These are phyloP conservation scores for Liopterus haemorrhoidalis DNA, from an alignment of 2,888 invertebrate genomes.

Conservation along the genomic window DNA sequence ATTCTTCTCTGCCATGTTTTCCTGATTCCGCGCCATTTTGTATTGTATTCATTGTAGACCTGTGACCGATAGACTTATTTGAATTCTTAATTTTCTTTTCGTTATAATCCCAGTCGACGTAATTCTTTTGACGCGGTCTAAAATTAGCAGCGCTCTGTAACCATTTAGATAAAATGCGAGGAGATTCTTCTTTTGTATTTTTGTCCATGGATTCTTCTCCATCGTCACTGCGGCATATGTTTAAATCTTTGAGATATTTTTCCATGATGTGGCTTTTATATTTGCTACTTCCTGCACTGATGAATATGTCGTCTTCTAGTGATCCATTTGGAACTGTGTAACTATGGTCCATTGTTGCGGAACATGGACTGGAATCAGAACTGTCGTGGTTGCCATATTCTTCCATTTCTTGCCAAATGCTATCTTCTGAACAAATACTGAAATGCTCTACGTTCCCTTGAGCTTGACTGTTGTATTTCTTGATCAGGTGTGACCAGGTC, in stretches of 20 bases:
- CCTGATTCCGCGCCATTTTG: slow-evolving; percentile 27
- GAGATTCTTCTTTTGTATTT: slow-evolving; percentile 24
- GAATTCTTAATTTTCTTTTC: slow-evolving; percentile 29
- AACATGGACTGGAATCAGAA: background rate
- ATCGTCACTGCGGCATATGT: no score
- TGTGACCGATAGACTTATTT: slow-evolving; percentile 7
- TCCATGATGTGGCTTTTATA: slow-evolving; percentile 58
- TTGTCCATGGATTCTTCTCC: slow-evolving; percentile 6
- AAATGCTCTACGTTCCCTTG: slow-evolving; percentile 75
- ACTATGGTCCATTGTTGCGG: slow-evolving; percentile 38
- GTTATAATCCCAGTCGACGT: slow-evolving; percentile 56
- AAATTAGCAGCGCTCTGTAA: slow-evolving; percentile 69
- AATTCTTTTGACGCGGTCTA: slow-evolving; percentile 65
- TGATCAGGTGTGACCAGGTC: slow-evolving; percentile 69
- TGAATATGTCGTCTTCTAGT: slow-evolving; percentile 23
- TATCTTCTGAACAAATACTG: slow-evolving; percentile 71
- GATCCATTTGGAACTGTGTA: slow-evolving; percentile 34
- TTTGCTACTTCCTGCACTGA: slow-evolving; percentile 40
- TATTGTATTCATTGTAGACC: slow-evolving; percentile 28
- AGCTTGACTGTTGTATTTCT: slow-evolving; percentile 66
- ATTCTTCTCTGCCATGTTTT: slow-evolving; percentile 62
- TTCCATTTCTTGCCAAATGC: slow-evolving; percentile 70
- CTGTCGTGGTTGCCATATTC: slow-evolving; percentile 25
- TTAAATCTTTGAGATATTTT: slow-evolving; percentile 51
- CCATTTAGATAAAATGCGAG: slow-evolving; percentile 57